Conservation (phyloP, 2,113 vertebrate species). For the Lagenorhynchus albirostris region DNA sequence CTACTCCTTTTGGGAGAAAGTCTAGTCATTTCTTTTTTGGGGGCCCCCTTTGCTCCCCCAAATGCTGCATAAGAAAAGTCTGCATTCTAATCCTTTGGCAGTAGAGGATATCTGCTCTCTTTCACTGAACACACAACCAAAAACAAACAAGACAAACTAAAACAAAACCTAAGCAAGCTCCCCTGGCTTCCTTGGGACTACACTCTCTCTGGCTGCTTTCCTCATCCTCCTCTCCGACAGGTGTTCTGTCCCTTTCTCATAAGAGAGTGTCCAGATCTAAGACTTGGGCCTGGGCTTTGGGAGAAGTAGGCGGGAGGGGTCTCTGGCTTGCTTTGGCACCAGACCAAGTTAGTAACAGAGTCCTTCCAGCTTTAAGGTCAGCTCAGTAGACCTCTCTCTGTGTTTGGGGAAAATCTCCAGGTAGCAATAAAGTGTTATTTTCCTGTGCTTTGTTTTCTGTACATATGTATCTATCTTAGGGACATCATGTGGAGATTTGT, state of each 20-base stretch:
- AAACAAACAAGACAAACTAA: not conserved
- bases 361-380: not conserved
- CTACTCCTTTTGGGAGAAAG: not conserved
- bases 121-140: not conserved
- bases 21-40: not conserved
- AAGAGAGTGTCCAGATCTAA: not conserved
- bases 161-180: not conserved
- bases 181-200: not conserved
- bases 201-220: not conserved
- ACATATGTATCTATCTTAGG: not conserved
- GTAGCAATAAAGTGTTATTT: not conserved
- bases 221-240: not conserved
- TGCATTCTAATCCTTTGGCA: not conserved
- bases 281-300: not conserved
- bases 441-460: not conserved
- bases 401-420: not conserved
- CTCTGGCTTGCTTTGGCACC: not conserved
- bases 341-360: not conserved
- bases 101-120: not conserved
- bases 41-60: not conserved
- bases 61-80: not conserved
- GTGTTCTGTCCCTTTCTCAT: not conserved
- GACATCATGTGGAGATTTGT: not conserved
- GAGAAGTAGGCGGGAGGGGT: not conserved
- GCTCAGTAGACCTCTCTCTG: not conserved